Base-by-base conservation (phyloP, 2,113 vertebrate species). In the Pterocles burchelli region DNA sequence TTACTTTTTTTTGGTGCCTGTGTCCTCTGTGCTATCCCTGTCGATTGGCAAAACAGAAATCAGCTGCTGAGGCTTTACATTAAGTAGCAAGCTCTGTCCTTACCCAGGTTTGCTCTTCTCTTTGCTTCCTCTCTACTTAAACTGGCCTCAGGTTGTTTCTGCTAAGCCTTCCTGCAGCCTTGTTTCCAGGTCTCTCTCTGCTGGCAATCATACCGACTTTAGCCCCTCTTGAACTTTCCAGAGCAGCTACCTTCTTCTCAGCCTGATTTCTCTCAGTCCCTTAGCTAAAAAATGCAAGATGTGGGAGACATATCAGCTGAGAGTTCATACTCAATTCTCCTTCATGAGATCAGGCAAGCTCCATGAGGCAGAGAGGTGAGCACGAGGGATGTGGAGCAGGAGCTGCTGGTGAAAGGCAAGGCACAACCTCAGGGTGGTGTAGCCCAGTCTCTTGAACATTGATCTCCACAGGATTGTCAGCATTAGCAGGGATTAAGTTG, bases 381-480 rank as follows among this genome's bases (percentile, higher is more conserved):
- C 3, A 5, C 34, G 9, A 73, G 14, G 6, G 41, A 61, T 0
- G 1, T 7, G 5, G 52, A 66, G n/a, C 19, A 17, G 20, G 25
- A 66, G 45, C 51, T 77, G 38, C 17, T 17, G 13, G 20, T 22
- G 38, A 71, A 82, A 76, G 24, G 13, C 19, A 31, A 58, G 49
- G 48, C 31, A 78, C 26, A 54, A 1, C 20, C 61, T 17, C 17
- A 63, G 74, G 85, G 75, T 28, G 19, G 14, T 20, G 34, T 7
- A 58, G 34, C 6, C 41, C 13, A 1, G 0, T 16, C 55, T 74
- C n/a, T 61, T 82, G 28, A 90, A 71, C 26, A 6, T 10, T 62
- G 28, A 76, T 38, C 34, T 55, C 38, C 31, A 79, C 12, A 29
- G 31, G n/a, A 31, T 57, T 33, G 16, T 67, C 76, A 76, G 62